Conservation (phyloP, 2,888 invertebrate genomes). For the Sclerodermus sp. region DNA sequence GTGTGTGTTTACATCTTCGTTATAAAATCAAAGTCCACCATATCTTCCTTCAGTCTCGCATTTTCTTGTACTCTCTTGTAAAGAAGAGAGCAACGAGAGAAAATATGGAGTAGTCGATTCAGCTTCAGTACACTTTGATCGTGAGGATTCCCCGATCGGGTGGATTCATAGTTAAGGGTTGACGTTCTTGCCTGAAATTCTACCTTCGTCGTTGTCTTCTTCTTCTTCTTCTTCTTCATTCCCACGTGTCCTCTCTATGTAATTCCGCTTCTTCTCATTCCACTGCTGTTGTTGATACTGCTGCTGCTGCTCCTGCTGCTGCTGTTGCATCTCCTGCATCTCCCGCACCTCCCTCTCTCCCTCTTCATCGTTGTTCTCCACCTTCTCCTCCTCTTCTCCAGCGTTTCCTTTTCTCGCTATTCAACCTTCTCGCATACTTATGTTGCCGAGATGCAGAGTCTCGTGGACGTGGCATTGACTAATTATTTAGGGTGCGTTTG, state of each 20-base stretch:
- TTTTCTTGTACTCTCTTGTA: too few species aligned
- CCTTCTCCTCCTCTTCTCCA: conserved; percentile 4
- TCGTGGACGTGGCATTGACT: conserved; percentile 51
- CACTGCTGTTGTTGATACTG: neutral
- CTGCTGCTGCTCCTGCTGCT: too few species aligned
- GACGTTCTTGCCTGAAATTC: conserved; percentile 22
- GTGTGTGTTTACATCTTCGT: too few species aligned
- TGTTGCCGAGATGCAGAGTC: too few species aligned
- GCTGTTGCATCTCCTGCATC: too few species aligned
- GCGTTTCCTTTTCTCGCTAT: too few species aligned
- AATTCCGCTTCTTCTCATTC: neutral
- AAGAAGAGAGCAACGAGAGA: too few species aligned
- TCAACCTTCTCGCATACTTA: too few species aligned
- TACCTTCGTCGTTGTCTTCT: conserved; percentile 13
- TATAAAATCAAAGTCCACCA: too few species aligned
- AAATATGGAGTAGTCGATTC: too few species aligned
- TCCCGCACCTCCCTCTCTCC: too few species aligned
- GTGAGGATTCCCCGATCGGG: conserved; percentile 31
- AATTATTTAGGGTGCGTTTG: conserved; percentile 54
- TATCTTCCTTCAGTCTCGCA: too few species aligned
- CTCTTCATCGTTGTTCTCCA: conserved; percentile 2
- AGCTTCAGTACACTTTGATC: conserved; percentile 39
- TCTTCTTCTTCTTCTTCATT: neutral
- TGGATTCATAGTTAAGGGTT: conserved; percentile 23
- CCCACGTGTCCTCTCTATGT: conserved; percentile 2